Evolutionary conservation across 2,797 vertebrate genomes (phyloP).

Genomic region (Chaunax sp.): DNA sequence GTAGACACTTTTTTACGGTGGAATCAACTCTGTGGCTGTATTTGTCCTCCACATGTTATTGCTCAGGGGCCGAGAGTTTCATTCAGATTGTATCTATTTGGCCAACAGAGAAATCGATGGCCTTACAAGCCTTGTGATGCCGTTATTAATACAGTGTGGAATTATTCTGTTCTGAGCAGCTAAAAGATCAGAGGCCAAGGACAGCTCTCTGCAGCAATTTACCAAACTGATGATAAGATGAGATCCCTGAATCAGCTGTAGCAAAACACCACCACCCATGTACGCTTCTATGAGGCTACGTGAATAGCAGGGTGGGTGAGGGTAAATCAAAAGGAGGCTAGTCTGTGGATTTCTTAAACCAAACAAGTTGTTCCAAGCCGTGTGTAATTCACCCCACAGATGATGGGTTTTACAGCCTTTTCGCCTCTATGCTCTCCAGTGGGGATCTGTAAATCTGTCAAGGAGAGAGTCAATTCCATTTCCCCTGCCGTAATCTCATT

Average conservation of each 20-base stretch:
- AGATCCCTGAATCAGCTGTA: conserved; percentile 46
- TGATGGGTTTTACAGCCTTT: conserved; percentile 86
- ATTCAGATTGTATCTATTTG: conserved; percentile 62
- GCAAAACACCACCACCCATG: conserved; percentile 41
- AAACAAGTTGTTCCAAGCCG: conserved; percentile 82
- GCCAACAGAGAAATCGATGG: conserved; percentile 51
- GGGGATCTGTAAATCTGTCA: conserved; percentile 87
- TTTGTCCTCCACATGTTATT: conserved; percentile 79
- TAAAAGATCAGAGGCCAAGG: conserved; percentile 56
- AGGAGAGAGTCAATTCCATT: conserved; percentile 80
- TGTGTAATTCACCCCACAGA: conserved; percentile 84
- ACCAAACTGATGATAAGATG: conserved; percentile 51
- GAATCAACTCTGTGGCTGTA: conserved; percentile 58
- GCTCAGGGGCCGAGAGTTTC: conserved; percentile 70
- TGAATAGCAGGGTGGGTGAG: conserved; percentile 30
- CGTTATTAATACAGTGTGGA: conserved; percentile 49
- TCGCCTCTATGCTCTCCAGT: conserved; percentile 78
- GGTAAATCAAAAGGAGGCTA: conserved; percentile 76
- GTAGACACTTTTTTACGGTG: conserved; percentile 75
- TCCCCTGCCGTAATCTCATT: conserved; percentile 83
- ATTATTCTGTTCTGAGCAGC: conserved; percentile 42
- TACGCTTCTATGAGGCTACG: conserved; percentile 26
- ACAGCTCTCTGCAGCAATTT: conserved; percentile 19
- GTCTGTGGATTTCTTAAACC: conserved; percentile 79
- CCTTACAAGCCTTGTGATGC: conserved; percentile 31